Evolutionary conservation across 2,113 vertebrate species (phyloP), one percentile per base, ranked within the genome.

Genomic region (Sinocyclocheilus anophthalmus): DNA sequence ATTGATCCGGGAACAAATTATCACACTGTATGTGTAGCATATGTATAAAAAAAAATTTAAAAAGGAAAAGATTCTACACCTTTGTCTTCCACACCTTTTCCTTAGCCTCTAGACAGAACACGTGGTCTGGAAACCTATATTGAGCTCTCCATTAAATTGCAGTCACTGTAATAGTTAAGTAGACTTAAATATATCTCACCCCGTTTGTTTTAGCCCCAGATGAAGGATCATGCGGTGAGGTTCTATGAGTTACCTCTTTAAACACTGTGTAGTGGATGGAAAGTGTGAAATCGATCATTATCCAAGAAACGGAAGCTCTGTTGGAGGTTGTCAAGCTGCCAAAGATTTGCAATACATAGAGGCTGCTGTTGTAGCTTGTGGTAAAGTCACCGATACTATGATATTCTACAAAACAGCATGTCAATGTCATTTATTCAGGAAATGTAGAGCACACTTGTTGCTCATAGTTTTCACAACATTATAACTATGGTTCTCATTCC

Each of bases 231-330:
- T 30, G 22, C 50, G 2, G 22, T 48, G 42, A 48, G 59, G 72
- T 85, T 78, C 24, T 83, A 78, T 77, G 63, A 85, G 79, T 83
- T 70, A 79, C 63, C 63, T 77, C 37, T 65, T 88, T 88, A 85
- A 88, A 78, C 84, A 83, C 79, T 83, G 84, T 61, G 73, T 65
- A 83, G 67, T 78, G 50, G 80, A 85, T 69, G 59, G 76, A 85
- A 85, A 63, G 79, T 88, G 87, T 78, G 87, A 88, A 88, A 83
- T 88, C 45, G 45, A 77, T 83, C 69, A 78, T 83, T 83, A 78
- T 69, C 37, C 57, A 85, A 70, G 73, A 78, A 85, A 80, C 18
- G 37, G 42, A 50, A 83, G 50, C 80, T 73, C 70, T 82, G 78
- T 84, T 88, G 77, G 80, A 81, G 53, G 53, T 63, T 85, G 78